phyloP scores from a whole-genome alignment of 2,888 invertebrate genomes.

The Lottia gigantea region DNA sequence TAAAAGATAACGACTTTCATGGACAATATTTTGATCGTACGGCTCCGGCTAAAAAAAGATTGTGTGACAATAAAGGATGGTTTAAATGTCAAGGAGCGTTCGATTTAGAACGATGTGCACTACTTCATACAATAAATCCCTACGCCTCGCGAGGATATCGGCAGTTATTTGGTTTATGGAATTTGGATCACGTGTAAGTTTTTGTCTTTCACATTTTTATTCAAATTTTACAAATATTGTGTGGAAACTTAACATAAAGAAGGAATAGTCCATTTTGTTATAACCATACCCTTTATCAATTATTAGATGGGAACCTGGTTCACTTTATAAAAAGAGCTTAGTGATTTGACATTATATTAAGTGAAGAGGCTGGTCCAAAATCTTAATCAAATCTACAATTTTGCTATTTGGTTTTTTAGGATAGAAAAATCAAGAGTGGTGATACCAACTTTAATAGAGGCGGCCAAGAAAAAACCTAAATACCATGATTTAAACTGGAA shows the following conservation, averaged over 20 bases:
- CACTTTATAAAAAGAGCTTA: no score
- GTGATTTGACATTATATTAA: no score
- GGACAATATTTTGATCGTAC: conserved; percentile 52
- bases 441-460: conserved; percentile 51
- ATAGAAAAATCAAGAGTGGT: conserved; percentile 59
- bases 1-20: conserved; percentile 54
- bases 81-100: conserved; percentile 64
- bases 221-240: no score
- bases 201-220: no score
- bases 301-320: no score
- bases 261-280: no score
- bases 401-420: conserved; percentile 38
- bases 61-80: conserved; percentile 64
- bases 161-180: conserved; percentile 58
- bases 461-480: conserved; percentile 46
- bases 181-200: conserved; percentile 60
- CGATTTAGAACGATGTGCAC: conserved; percentile 51
- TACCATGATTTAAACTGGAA: conserved; percentile 43
- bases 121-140: conserved; percentile 55
- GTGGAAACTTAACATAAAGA: no score
- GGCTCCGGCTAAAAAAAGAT: conserved; percentile 39
- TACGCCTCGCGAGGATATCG: conserved; percentile 54
- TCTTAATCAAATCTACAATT: neutral
- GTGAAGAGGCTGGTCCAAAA: no score
- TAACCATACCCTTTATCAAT: no score